Conservation (phyloP, 2,888 invertebrate genomes). For the Zygothrica quintamaculata region DNA sequence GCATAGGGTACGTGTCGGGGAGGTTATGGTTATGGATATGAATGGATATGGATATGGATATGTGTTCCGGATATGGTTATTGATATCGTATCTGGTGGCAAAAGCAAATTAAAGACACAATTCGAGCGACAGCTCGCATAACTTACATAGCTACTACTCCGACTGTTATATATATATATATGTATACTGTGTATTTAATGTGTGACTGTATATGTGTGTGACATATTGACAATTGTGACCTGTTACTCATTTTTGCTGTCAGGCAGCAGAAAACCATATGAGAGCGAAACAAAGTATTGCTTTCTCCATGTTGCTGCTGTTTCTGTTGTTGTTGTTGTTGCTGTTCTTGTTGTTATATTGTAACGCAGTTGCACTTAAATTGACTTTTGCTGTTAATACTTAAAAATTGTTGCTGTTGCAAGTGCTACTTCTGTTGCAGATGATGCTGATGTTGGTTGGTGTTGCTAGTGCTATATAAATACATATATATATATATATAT, state of each 20-base stretch:
- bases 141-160: neutral
- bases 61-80: slow-evolving; percentile 57
- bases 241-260: slow-evolving; percentile 36
- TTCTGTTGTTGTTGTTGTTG: slow-evolving; percentile 23
- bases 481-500: too few species aligned
- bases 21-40: neutral
- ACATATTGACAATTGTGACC: slow-evolving; percentile 66
- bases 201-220: slow-evolving; percentile 15
- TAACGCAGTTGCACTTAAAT: slow-evolving; percentile 47
- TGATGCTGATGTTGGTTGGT: slow-evolving; percentile 31
- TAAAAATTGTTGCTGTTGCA: slow-evolving; percentile 27
- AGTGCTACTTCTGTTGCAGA: slow-evolving; percentile 8
- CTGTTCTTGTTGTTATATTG: slow-evolving; percentile 32
- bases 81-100: slow-evolving; percentile 50
- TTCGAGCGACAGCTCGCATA: slow-evolving; percentile 26
- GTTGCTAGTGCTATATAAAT: slow-evolving; percentile 34
- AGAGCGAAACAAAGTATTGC: neutral
- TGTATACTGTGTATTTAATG: slow-evolving; percentile 8
- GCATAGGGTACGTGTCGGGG: too few species aligned
- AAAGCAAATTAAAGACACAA: slow-evolving; percentile 55
- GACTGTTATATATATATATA: neutral
- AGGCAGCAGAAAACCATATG: slow-evolving; percentile 21
- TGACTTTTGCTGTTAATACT: slow-evolving; percentile 67
- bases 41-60: neutral
- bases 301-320: too few species aligned